Percentiles rank a stretch among this genome's conserved stretches.
Conservation (phyloP, 2,113 vertebrate species). For the Oryzias woworae region DNA sequence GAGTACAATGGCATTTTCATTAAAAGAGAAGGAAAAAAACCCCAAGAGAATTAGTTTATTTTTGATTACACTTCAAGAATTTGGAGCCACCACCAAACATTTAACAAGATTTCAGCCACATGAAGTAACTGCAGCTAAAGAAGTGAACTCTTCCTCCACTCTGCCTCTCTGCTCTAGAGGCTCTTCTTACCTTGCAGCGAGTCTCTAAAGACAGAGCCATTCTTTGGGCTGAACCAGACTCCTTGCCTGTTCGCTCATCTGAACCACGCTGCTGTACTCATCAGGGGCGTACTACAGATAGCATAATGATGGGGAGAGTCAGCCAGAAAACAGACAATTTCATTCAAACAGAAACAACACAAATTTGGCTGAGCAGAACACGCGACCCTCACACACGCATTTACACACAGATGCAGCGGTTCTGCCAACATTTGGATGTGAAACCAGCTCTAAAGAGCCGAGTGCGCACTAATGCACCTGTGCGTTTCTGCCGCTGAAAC, state of each 20-base stretch:
- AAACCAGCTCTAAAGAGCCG: conserved; percentile 9
- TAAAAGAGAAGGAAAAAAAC: too few species aligned
- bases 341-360: background rate
- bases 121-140: conserved; percentile 5
- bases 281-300: conserved; percentile 92
- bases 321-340: conserved; percentile 33
- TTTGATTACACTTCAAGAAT: too few species aligned
- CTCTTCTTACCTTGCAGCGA: conserved; percentile 79
- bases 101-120: background rate
- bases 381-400: conserved; percentile 4
- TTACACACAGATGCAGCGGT: conserved; percentile 29
- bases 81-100: background rate
- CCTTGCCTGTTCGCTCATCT: conserved; percentile 91
- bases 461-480: background rate
- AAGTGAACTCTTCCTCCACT: conserved; percentile 33
- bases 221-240: conserved; percentile 98
- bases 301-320: conserved; percentile 76
- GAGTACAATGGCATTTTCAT: too few species aligned
- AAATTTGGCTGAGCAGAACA: conserved; percentile 1
- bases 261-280: conserved; percentile 92
- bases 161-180: conserved; percentile 30
- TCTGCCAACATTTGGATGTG: conserved; percentile 62
- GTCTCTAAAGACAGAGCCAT: conserved; percentile 96
- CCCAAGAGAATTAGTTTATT: too few species aligned
- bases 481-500: background rate